Evolutionary conservation across 2,797 vertebrate species (phyloP).

Genomic region (Sylvilagus floridanus): DNA sequence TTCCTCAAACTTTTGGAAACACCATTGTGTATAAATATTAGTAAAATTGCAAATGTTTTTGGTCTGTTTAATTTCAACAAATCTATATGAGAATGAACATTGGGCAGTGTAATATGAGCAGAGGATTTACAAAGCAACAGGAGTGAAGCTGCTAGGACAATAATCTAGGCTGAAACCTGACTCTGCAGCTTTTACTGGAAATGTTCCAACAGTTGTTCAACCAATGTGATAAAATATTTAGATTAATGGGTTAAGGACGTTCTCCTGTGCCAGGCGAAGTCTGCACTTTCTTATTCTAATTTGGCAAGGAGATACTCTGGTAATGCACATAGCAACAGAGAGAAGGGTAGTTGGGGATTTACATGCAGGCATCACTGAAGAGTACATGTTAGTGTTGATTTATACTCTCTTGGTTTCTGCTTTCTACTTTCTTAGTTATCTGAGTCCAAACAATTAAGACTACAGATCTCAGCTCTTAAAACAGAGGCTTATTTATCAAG

Average conservation of each 20-base stretch:
- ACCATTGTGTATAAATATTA: neutral
- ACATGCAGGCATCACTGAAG: neutral
- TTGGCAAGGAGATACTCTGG: neutral
- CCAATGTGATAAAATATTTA: constrained; percentile 62
- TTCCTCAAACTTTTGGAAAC: too few relatives aligned
- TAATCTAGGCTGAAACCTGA: constrained; percentile 38
- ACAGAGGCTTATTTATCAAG: neutral
- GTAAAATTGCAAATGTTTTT: neutral
- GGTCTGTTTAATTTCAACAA: constrained; percentile 37
- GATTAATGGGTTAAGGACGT: constrained; percentile 34
- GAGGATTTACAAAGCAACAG: neutral
- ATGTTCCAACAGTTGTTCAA: constrained; percentile 36
- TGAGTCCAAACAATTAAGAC: neutral
- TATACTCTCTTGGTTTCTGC: neutral
- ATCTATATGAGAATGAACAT: constrained; percentile 3
- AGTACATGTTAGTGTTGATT: neutral
- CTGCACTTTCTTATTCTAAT: constrained; percentile 33
- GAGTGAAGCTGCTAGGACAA: constrained; percentile 12
- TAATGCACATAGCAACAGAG: neutral
- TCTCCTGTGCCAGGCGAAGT: constrained; percentile 18
- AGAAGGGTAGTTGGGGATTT: neutral
- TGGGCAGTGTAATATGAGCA: neutral
- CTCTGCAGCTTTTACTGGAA: constrained; percentile 13
- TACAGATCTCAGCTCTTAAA: constrained; percentile 19
- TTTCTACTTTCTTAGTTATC: neutral